These are phyloP conservation scores for Hartigia nigra DNA, from an alignment of 2,888 invertebrate genomes.

Conservation along the genomic window DNA sequence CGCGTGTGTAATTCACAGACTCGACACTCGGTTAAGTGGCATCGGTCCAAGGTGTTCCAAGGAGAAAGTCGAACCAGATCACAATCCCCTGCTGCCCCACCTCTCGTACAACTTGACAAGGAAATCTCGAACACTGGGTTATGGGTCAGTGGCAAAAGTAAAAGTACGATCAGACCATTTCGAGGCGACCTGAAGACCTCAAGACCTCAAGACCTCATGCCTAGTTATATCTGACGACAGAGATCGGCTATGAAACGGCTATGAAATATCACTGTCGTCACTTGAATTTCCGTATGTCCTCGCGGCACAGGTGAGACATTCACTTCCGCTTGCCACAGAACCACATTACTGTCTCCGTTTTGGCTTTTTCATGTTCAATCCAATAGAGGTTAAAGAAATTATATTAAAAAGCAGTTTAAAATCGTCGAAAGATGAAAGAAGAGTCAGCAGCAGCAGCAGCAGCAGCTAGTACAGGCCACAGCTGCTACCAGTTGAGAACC, in stretches of 20 bases:
- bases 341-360: background rate
- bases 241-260: background rate
- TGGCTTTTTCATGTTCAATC: background rate
- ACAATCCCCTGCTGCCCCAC: background rate
- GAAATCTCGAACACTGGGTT: background rate
- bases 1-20: background rate
- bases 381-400: background rate
- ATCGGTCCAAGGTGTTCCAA: background rate
- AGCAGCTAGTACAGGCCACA: too few species aligned
- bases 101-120: background rate
- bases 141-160: conserved; percentile 8
- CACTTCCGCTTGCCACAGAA: too few species aligned
- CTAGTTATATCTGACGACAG: background rate
- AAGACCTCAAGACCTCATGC: too few species aligned
- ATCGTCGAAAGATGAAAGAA: background rate
- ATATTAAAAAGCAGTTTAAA: background rate
- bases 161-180: background rate
- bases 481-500: conserved; percentile 25
- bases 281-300: background rate
- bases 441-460: background rate
- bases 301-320: background rate
- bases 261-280: too few species aligned
- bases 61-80: background rate
- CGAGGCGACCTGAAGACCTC: background rate
- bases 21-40: background rate